Base-by-base conservation (phyloP, 2,113 vertebrate species). In the Microtus oregoni region DNA sequence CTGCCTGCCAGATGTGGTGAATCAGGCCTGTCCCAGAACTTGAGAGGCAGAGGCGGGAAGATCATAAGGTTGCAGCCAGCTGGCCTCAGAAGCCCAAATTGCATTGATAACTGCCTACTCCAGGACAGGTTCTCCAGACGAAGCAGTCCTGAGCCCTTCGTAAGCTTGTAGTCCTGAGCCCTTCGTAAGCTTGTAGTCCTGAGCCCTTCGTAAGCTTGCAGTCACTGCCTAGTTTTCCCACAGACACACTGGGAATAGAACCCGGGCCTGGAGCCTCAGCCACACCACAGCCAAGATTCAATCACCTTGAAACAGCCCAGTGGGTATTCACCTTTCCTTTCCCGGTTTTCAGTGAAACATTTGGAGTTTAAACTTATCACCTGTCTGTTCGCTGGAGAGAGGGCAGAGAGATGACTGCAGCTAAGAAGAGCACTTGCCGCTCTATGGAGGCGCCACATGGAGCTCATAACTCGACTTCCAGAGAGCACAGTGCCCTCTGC, bases 1-100 rank as follows among this genome's bases (percentile, higher is more conserved):
- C 8, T 28, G 28, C 86, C 52, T 0, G 0, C 8, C 0, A 63
- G 35, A 0, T 28, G n/a, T 26, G 47, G 47, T 19, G 13, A 38
- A 15, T 38, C 13, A 32, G 63, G 30, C 44, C 83, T 87, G 35
- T 28, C 22, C 22, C 68, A 38, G 17, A 30, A 24, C 47, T 38
- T 14, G 47, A 67, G 67, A 55, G 47, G 35, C 50, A 72, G 68
- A 19, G 86, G 50, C 17, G 30, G 20, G 13, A 63, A 17, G 65
- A 20, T 22, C n/a, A 30, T 38, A 89, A 30, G 35, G 58, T 73
- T 89, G 44, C 61, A 70, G 70, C 52, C 70, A 58, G 52, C 50
- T 75, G 68, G n/a, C 73, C 68, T 55, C 86, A 72, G 35, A 70
- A 52, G 10, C 85, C 67, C 65, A n/a, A 11, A 55, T 4, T 38